Evolutionary conservation across 2,797 vertebrate species (phyloP).

Genomic region (Phrynocephalus guinanensis): DNA sequence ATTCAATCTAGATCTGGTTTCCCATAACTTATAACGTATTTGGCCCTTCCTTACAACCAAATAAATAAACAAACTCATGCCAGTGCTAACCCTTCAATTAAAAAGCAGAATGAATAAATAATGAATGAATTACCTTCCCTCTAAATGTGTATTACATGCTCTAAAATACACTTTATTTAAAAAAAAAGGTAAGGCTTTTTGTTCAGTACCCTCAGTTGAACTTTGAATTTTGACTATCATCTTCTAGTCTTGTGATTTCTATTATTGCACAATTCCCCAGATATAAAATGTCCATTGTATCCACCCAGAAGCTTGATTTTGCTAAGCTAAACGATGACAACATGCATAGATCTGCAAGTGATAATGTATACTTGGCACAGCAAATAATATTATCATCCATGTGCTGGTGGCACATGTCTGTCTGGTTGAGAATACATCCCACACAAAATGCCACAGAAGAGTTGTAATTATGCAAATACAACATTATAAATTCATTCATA

Average conservation of each 20-base stretch:
- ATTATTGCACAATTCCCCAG: not conserved
- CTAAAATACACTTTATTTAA: not conserved
- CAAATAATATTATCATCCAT: too few species aligned
- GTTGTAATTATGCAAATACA: not conserved
- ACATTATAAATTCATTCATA: too few species aligned
- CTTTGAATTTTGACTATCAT: not conserved
- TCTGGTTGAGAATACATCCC: too few species aligned
- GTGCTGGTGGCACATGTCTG: too few species aligned
- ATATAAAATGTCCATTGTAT: not conserved
- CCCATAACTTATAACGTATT: too few species aligned
- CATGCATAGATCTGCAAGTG: not conserved
- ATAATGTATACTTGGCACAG: not conserved
- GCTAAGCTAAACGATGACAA: not conserved
- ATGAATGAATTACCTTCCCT: not conserved
- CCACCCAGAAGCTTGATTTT: not conserved
- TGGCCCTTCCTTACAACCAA: too few species aligned
- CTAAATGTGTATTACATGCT: not conserved
- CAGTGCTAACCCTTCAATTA: too few species aligned
- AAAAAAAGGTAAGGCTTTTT: too few species aligned
- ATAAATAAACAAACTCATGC: too few species aligned
- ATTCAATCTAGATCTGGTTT: too few species aligned
- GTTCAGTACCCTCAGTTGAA: not conserved
- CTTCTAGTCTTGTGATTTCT: not conserved
- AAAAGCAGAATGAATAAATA: not conserved
- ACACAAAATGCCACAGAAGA: not conserved